Conservation (phyloP, 2,888 invertebrate species). For the Monoplex corrugatus region DNA sequence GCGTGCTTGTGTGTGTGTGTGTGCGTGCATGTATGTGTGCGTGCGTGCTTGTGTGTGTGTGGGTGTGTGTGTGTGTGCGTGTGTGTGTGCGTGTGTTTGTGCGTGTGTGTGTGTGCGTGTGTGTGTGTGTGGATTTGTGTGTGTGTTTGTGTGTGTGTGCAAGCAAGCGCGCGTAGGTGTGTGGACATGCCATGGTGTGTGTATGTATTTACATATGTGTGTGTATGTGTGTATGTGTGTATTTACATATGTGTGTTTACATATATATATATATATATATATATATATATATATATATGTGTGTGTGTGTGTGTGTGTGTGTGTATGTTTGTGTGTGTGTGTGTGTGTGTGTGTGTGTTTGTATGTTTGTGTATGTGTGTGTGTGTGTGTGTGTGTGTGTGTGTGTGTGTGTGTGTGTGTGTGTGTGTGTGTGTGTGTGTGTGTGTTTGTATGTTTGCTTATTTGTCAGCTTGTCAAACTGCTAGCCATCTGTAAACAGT, state of each 20-base stretch:
- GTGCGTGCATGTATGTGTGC: not conserved
- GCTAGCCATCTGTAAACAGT: no score
- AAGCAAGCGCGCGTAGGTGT: not conserved
- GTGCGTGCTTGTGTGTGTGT: not conserved
- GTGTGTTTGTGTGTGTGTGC: no score
- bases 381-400: conserved; percentile 10
- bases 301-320: not conserved
- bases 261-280: no score
- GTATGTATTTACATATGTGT: not conserved
- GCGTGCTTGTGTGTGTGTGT: conserved; percentile 14
- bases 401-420: not conserved
- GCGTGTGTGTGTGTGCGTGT: not conserved
- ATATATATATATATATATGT: not conserved
- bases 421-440: not conserved
- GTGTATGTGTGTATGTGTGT: not conserved
- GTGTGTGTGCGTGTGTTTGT: not conserved
- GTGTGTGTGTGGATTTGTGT: no score
- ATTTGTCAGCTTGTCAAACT: no score
- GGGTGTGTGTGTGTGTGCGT: not conserved
- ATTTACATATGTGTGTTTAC: no score
- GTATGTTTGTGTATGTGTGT: not conserved
- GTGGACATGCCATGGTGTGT: not conserved
- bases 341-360: conserved; percentile 13
- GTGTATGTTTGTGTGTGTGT: conserved; percentile 19
- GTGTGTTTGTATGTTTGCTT: no score